Evolutionary conservation across 2,113 vertebrate species (phyloP).

Genomic region (Mastomys natalensis): DNA sequence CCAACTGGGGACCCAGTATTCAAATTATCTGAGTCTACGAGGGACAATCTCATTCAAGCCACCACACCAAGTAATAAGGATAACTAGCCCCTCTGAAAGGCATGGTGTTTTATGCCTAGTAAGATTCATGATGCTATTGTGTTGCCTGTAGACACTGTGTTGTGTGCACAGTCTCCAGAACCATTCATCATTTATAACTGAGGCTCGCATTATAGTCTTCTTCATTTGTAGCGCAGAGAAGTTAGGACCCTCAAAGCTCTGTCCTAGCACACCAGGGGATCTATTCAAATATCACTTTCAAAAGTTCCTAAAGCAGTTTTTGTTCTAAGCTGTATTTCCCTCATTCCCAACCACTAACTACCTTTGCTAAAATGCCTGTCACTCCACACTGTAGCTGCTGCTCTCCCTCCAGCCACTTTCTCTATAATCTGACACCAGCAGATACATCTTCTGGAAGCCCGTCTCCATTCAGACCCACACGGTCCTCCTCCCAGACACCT

Average conservation of each 20-base stretch:
- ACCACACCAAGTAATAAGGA: not conserved
- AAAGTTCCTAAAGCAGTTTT: conserved; percentile 37
- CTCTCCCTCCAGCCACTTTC: not conserved
- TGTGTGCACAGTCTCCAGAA: not conserved
- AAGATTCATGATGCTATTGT: not conserved
- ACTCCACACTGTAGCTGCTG: not conserved
- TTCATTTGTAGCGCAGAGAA: conserved; percentile 30
- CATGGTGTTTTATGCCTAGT: not conserved
- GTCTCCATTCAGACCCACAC: not conserved
- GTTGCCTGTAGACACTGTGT: not conserved
- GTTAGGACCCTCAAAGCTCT: not conserved
- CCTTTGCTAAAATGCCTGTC: not conserved
- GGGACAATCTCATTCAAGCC: not conserved
- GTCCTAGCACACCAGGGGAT: not conserved
- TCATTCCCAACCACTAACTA: not conserved
- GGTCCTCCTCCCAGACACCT: not conserved
- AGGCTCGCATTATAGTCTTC: not conserved
- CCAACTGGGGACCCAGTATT: not conserved
- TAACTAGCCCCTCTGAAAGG: not conserved
- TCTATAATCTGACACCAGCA: not conserved
- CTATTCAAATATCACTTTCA: not conserved
- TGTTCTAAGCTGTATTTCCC: not conserved
- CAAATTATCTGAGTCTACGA: not conserved
- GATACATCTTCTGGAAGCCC: not conserved
- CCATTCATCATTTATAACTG: not conserved